These are phyloP conservation scores for Nephrotoma flavescens DNA, from an alignment of 2,888 invertebrate genomes.

Conservation along the genomic window DNA sequence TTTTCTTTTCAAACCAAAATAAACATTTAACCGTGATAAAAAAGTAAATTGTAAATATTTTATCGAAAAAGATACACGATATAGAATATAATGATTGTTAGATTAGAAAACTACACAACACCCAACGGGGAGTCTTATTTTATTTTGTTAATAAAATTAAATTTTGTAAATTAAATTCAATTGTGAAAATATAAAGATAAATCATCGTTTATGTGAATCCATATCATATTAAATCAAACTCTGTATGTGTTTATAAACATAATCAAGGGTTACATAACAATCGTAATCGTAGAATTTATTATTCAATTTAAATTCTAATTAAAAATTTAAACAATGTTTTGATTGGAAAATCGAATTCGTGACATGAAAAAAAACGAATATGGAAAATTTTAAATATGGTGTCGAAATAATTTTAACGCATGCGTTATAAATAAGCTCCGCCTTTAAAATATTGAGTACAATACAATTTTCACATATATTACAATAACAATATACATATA, in stretches of 20 bases:
- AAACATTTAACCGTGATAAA: not conserved
- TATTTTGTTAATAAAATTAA: not conserved
- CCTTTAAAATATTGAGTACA: not conserved
- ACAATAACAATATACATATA: not conserved
- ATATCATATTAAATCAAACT: not conserved
- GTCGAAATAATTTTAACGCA: not conserved
- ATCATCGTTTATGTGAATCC: not conserved
- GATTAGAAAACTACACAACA: not conserved
- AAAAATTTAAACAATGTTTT: not conserved
- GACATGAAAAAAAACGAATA: not conserved
- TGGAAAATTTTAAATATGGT: not conserved
- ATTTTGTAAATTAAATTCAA: not conserved
- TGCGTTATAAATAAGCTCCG: not conserved
- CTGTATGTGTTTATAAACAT: not conserved
- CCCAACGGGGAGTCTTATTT: not conserved
- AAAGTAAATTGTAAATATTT: not conserved
- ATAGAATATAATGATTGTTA: not conserved
- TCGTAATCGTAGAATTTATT: not conserved
- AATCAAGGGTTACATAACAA: not conserved
- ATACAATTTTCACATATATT: not conserved
- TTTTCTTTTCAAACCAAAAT: not conserved
- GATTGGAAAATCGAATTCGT: not conserved
- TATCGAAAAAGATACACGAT: not conserved
- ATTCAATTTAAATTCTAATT: not conserved
- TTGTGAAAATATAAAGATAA: not conserved